These are phyloP conservation scores for Bombus waltoni DNA, from an alignment of 1,140 invertebrate species.

Conservation along the genomic window DNA sequence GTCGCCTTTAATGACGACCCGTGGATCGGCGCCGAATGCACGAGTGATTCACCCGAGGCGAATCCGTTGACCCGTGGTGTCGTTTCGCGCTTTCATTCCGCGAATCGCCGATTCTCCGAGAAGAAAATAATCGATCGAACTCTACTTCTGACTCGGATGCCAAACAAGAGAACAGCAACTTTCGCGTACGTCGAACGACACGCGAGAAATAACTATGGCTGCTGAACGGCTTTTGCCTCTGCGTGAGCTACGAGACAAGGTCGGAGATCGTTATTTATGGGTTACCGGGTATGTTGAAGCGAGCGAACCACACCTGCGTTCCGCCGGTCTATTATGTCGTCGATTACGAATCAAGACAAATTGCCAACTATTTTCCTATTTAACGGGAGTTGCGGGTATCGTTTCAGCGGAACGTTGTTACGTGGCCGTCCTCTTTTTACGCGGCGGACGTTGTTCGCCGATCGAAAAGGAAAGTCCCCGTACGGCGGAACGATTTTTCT, in stretches of 20 bases:
- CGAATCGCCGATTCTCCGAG: background rate
- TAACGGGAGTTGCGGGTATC: slow-evolving; percentile 9
- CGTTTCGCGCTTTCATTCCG: background rate
- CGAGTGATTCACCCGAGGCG: slow-evolving; percentile 30
- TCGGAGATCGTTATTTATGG: slow-evolving; percentile 51
- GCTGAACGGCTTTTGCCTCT: too few relatives aligned
- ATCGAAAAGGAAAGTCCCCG: slow-evolving; percentile 35
- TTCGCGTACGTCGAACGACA: slow-evolving; percentile 6
- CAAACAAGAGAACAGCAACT: background rate
- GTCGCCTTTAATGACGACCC: slow-evolving; percentile 29
- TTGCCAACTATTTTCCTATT: slow-evolving; percentile 57
- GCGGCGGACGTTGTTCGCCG: background rate
- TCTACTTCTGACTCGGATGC: background rate
- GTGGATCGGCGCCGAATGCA: slow-evolving; percentile 13
- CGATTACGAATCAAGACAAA: slow-evolving; percentile 56
- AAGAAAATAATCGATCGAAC: background rate
- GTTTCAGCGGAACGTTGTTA: background rate
- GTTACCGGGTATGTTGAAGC: slow-evolving; percentile 45
- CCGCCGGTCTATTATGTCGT: slow-evolving; percentile 50
- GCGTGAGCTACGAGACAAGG: background rate
- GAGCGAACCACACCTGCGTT: slow-evolving; percentile 60
- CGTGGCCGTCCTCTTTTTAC: background rate
- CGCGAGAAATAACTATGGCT: background rate
- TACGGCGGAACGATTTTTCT: slow-evolving; percentile 15
- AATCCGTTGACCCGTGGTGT: background rate